Conservation (phyloP, 2,797 vertebrate genomes). For the Hylomyscus alleni region DNA sequence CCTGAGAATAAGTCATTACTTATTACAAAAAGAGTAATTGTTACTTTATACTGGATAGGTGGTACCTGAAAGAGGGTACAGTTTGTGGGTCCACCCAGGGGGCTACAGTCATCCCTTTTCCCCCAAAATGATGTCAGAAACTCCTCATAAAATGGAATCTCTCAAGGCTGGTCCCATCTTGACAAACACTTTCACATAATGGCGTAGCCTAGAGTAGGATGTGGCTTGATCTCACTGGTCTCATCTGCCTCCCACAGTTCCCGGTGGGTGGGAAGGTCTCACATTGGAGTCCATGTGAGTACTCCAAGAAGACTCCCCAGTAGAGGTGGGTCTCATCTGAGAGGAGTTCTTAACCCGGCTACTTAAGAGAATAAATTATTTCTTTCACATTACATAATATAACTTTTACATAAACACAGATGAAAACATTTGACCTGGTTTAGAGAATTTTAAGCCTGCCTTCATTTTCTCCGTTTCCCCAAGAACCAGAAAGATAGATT, state of each 20-base stretch:
- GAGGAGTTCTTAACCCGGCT: constrained; percentile 46
- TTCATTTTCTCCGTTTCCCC: constrained; percentile 45
- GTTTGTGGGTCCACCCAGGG: neutral
- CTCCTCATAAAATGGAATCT: neutral
- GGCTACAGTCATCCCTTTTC: neutral
- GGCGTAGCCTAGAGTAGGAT: neutral
- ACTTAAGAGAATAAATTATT: constrained; percentile 39
- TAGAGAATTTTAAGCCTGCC: constrained; percentile 32
- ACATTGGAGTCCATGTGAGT: constrained; percentile 12
- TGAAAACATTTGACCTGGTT: constrained; percentile 51
- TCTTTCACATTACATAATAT: constrained; percentile 53
- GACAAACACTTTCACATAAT: neutral
- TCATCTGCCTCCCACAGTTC: neutral
- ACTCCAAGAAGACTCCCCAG: neutral
- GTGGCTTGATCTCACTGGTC: neutral
- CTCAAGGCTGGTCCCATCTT: neutral
- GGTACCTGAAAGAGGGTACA: neutral
- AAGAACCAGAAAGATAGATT: constrained; percentile 42
- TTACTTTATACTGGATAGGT: neutral
- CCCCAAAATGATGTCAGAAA: neutral
- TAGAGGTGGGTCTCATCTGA: constrained; percentile 7
- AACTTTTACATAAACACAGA: constrained; percentile 54
- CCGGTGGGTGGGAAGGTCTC: neutral
- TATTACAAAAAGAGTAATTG: neutral
- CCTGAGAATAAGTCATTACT: neutral